phyloP scores from a whole-genome alignment of 2,113 vertebrate genomes.

The Chaenogobius annularis region DNA sequence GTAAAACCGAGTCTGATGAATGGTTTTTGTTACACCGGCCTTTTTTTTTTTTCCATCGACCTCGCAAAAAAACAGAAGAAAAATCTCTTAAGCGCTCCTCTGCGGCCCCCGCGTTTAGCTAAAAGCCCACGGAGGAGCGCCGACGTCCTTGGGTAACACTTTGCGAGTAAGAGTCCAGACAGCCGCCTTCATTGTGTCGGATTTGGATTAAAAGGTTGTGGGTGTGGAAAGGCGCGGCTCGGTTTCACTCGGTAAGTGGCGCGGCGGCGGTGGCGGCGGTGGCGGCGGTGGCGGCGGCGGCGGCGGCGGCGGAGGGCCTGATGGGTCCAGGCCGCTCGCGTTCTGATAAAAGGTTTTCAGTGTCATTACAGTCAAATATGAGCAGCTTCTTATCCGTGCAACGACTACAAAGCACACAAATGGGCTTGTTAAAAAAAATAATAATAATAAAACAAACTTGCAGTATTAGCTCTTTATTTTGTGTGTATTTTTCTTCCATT shows the following conservation, averaged over 20 bases:
- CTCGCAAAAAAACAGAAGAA: conserved; percentile 24
- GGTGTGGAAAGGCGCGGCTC: background rate
- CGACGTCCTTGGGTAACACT: conserved; percentile 39
- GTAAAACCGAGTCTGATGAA: conserved; percentile 24
- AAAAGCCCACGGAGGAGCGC: conserved; percentile 42
- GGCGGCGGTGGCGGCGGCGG: too few relatives aligned
- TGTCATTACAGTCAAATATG: conserved; percentile 7
- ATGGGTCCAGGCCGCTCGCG: conserved; percentile 19
- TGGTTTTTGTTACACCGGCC: conserved; percentile 40
- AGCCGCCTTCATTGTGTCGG: background rate
- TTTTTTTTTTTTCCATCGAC: conserved; percentile 26
- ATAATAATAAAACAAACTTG: too few relatives aligned
- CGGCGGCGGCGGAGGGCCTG: background rate
- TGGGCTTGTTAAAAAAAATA: too few relatives aligned
- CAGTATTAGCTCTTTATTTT: too few relatives aligned
- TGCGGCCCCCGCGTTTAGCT: conserved; percentile 30
- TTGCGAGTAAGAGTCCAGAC: background rate
- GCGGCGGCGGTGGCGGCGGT: background rate
- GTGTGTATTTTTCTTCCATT: too few relatives aligned
- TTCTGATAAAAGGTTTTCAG: conserved; percentile 20
- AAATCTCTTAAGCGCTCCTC: conserved; percentile 57
- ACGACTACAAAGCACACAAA: conserved; percentile 6
- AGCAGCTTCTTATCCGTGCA: conserved; percentile 19
- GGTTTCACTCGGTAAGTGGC: conserved; percentile 17
- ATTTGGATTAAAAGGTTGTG: background rate